Percentiles rank a stretch among this genome's conserved stretches.
phyloP scores from a whole-genome alignment of 53 echinoderm and acorn worm species.

The Holothuria leucospilota region DNA sequence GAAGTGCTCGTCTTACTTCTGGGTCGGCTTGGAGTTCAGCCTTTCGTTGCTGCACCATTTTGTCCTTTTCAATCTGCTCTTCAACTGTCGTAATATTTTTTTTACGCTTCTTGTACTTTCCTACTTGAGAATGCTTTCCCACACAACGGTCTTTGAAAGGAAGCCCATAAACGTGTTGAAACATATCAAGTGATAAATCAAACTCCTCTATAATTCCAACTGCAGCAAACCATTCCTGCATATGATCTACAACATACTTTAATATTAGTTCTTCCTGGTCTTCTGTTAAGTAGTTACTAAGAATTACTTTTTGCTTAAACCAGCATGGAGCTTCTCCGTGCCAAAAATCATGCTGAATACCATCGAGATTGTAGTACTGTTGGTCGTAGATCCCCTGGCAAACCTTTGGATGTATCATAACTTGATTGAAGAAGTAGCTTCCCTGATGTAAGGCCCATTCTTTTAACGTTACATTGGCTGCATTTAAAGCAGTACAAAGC shows the following conservation, averaged over 20 bases:
- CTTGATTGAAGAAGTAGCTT: constrained; percentile 89
- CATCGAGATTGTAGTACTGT: constrained; percentile 64
- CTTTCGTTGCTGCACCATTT: constrained; percentile 32
- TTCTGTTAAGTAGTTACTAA: constrained; percentile 62
- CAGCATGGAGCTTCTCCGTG: constrained; percentile 74
- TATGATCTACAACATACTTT: constrained; percentile 69
- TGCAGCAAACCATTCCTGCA: constrained; percentile 87
- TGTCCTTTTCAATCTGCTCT: constrained; percentile 45
- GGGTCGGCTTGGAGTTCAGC: constrained; percentile 58
- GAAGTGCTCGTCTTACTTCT: constrained; percentile 54
- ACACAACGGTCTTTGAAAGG: constrained; percentile 77
- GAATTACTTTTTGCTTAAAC: constrained; percentile 92
- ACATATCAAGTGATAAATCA: constrained; percentile 78
- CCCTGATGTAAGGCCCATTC: constrained; percentile 98
- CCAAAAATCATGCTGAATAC: constrained; percentile 75
- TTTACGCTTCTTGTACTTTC: constrained; percentile 45
- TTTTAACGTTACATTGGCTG: constrained; percentile 70
- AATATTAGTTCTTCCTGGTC: constrained; percentile 59
- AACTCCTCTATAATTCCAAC: constrained; percentile 86
- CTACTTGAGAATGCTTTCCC: constrained; percentile 57
- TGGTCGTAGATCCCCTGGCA: constrained; percentile 71
- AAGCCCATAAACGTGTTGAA: constrained; percentile 78
- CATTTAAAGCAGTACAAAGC: constrained; percentile 78
- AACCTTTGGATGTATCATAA: constrained; percentile 79
- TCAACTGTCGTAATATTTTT: constrained; percentile 3